Conservation (phyloP, 2,113 vertebrate species). For the Gymnobelideus leadbeateri region DNA sequence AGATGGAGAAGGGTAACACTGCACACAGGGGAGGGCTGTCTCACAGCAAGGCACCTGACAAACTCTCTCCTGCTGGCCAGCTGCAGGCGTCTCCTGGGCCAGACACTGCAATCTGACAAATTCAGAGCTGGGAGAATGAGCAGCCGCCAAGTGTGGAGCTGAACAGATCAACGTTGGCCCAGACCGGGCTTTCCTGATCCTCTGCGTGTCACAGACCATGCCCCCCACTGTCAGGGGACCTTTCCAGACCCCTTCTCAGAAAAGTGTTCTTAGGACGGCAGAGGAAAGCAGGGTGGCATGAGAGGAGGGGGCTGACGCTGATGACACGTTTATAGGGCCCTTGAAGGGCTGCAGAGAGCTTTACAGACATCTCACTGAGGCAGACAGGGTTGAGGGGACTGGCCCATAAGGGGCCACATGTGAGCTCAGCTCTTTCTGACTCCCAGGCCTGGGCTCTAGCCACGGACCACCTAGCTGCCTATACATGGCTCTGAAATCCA, state of each 20-base stretch:
- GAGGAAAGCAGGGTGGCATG: neutral
- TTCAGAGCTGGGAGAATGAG: neutral
- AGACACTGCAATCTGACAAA: no score
- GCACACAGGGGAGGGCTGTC: no score
- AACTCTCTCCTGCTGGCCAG: no score
- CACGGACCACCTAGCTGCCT: no score
- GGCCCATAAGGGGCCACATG: no score
- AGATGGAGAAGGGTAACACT: neutral
- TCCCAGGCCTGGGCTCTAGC: no score
- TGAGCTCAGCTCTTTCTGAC: no score
- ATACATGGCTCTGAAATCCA: no score
- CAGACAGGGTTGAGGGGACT: neutral
- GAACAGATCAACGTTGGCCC: neutral
- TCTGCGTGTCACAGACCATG: neutral
- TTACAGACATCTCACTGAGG: neutral
- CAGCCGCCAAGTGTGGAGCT: neutral
- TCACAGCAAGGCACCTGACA: no score
- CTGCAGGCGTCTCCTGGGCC: no score
- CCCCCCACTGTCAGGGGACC: neutral
- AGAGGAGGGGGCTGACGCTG: neutral
- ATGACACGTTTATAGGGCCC: rapidly evolving
- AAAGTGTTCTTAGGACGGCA: neutral
- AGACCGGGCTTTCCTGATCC: neutral
- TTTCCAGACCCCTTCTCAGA: neutral
- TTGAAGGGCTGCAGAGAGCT: no score